Evolutionary conservation across 2,113 vertebrate species (phyloP).

Genomic region (Atherinomorus stipes): DNA sequence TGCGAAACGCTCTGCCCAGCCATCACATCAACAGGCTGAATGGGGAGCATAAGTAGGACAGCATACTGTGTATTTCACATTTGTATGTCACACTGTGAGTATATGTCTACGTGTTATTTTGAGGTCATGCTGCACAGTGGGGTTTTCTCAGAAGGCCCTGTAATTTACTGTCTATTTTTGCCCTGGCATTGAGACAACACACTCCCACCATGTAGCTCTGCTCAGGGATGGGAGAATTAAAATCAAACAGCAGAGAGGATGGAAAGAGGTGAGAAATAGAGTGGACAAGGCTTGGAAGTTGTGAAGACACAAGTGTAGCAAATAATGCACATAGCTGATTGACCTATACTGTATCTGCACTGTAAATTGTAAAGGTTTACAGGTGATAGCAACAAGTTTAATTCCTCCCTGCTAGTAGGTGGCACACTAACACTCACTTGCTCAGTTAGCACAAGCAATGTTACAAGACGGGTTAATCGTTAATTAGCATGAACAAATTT

Average conservation of each 20-base stretch:
- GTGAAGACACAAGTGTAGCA: neutral
- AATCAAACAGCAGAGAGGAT: slow-evolving; percentile 33
- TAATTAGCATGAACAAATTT: too few relatives aligned
- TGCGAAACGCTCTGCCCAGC: slow-evolving; percentile 32
- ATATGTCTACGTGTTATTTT: slow-evolving; percentile 74
- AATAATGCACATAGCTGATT: neutral
- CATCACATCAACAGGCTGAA: slow-evolving; percentile 57
- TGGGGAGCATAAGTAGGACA: slow-evolving; percentile 62
- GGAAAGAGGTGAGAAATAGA: slow-evolving; percentile 31
- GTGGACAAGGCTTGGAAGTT: slow-evolving; percentile 11
- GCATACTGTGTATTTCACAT: slow-evolving; percentile 57
- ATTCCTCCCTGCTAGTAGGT: too few relatives aligned
- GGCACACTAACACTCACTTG: too few relatives aligned
- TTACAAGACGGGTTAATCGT: too few relatives aligned
- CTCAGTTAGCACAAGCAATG: too few relatives aligned
- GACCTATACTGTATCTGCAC: neutral
- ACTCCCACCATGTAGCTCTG: slow-evolving; percentile 67
- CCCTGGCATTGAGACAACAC: slow-evolving; percentile 80
- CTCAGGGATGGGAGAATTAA: slow-evolving; percentile 19
- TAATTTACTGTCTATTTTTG: slow-evolving; percentile 86
- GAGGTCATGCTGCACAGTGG: slow-evolving; percentile 73
- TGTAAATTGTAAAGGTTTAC: neutral
- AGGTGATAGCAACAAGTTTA: too few relatives aligned
- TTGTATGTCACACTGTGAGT: slow-evolving; percentile 51
- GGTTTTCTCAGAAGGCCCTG: slow-evolving; percentile 76